phyloP scores from a whole-genome alignment of 2,113 vertebrate species.

The Scytalopus superciliaris region DNA sequence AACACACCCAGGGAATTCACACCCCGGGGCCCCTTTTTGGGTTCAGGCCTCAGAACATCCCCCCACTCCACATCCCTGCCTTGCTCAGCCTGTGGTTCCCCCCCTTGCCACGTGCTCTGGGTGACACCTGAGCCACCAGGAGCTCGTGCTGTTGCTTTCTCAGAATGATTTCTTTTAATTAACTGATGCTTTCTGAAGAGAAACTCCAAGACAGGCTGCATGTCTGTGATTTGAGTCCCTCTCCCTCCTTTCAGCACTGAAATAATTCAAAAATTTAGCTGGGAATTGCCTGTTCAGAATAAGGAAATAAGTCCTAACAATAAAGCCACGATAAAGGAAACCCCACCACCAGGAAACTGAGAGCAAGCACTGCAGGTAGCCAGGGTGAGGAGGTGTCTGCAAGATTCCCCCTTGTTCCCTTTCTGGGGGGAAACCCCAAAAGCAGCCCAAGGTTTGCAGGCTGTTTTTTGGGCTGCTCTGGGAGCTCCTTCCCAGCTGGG shows the following conservation, averaged over 20 bases:
- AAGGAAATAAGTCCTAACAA: too few relatives aligned
- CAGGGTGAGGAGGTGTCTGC: background rate
- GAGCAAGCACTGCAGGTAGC: background rate
- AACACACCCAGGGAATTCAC: background rate
- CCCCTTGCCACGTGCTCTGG: background rate
- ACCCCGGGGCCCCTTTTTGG: background rate
- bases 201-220: background rate
- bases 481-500: rapidly evolving
- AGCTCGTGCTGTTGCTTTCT: background rate
- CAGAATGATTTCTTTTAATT: background rate
- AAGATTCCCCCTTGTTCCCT: background rate
- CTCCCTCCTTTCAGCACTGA: background rate
- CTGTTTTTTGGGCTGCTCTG: background rate
- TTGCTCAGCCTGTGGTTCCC: rapidly evolving
- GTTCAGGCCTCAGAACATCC: background rate
- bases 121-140: background rate
- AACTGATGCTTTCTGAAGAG: background rate
- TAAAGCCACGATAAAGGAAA: background rate
- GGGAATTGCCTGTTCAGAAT: background rate
- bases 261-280: background rate
- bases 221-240: background rate
- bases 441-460: background rate
- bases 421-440: background rate
- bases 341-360: background rate
- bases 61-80: background rate